phyloP scores from a whole-genome alignment of 2,797 vertebrate species.

The Pangasius macronema region DNA sequence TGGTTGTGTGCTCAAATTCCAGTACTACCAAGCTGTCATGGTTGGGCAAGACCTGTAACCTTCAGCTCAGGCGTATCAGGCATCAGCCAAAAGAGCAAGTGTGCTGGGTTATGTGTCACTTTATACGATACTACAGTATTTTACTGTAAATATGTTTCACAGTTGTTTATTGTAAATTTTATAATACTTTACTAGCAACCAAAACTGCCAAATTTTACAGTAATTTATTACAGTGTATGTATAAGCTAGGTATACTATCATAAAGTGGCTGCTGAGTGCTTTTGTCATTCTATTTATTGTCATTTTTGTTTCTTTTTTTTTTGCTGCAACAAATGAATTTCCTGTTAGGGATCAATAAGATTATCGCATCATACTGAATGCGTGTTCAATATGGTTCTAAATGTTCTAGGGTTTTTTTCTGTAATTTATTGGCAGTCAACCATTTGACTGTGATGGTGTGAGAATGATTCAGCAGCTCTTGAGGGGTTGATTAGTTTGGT shows the following conservation, averaged over 20 bases:
- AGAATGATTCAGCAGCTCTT: conserved; percentile 50
- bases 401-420: conserved; percentile 20
- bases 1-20: no score
- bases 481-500: conserved; percentile 49
- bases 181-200: no score
- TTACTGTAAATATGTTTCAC: no score
- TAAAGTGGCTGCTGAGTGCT: neutral
- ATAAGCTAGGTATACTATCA: neutral
- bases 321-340: neutral
- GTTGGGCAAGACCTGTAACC: no score
- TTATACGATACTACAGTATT: no score
- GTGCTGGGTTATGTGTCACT: no score
- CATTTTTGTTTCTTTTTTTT: neutral
- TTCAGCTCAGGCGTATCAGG: no score
- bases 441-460: conserved; percentile 42
- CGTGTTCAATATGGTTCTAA: conserved; percentile 5
- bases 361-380: neutral
- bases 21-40: no score
- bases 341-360: neutral
- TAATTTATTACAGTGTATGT: no score
- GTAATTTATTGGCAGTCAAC: conserved; percentile 37
- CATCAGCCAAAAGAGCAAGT: no score
- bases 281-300: neutral
- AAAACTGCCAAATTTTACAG: no score
- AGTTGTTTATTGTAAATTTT: no score